Conservation (phyloP, 2,113 vertebrate genomes). For the Passer montanus region DNA sequence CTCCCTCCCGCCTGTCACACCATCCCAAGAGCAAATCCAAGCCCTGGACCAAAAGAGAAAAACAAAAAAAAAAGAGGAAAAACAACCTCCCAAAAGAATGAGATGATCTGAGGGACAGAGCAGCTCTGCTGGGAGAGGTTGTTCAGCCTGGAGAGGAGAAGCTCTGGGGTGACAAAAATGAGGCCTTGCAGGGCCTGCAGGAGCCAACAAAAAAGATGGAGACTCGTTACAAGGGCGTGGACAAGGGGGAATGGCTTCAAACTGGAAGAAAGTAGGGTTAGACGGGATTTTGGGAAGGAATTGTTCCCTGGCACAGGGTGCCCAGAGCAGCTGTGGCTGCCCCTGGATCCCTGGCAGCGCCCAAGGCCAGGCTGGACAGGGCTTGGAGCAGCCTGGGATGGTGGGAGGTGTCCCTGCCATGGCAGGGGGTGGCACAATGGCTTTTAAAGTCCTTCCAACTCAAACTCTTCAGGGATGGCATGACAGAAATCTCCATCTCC, state of each 20-base stretch:
- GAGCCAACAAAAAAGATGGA: not conserved
- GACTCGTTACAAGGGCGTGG: rapidly evolving
- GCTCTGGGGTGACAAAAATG: rapidly evolving
- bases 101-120: not conserved
- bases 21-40: not conserved
- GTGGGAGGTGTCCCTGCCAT: not conserved
- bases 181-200: rapidly evolving
- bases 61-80: too few species aligned
- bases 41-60: too few species aligned
- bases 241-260: not conserved
- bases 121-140: not conserved
- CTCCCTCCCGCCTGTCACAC: not conserved
- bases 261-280: not conserved
- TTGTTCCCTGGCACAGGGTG: not conserved
- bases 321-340: not conserved
- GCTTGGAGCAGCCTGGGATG: not conserved
- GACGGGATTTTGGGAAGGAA: not conserved
- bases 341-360: not conserved
- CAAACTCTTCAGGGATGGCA: not conserved
- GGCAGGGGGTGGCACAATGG: not conserved
- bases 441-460: not conserved
- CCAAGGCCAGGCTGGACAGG: not conserved
- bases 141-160: not conserved
- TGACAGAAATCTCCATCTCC: not conserved
- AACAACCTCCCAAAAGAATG: not conserved